Percentiles rank a stretch among this genome's conserved stretches.
phyloP scores from a whole-genome alignment of 2,113 vertebrate species.

The Leucosticte australis region DNA sequence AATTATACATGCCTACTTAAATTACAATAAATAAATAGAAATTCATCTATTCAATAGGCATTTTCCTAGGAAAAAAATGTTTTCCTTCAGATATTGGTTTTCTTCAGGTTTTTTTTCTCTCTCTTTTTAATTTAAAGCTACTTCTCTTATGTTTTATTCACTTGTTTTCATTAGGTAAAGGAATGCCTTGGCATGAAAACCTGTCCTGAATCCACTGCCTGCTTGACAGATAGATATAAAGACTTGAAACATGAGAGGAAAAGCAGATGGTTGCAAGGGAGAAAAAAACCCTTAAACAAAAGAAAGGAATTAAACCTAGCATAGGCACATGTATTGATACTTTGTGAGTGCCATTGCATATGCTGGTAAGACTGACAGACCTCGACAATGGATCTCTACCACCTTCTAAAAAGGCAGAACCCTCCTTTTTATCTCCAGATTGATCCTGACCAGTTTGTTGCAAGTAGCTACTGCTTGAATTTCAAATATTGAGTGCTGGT shows the following conservation, averaged over 20 bases:
- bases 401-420: not conserved
- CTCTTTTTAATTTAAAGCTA: constrained; percentile 69
- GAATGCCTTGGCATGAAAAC: constrained; percentile 64
- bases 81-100: constrained; percentile 34
- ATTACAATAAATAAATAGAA: constrained; percentile 24
- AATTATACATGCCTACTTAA: constrained; percentile 52
- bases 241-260: constrained; percentile 45
- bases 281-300: not conserved
- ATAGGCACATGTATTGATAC: not conserved
- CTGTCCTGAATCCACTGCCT: constrained; percentile 60
- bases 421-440: not conserved
- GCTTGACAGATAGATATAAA: constrained; percentile 56
- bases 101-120: constrained; percentile 26
- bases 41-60: constrained; percentile 26
- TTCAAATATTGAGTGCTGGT: constrained; percentile 10
- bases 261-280: constrained; percentile 15
- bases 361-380: not conserved
- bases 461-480: constrained; percentile 19
- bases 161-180: constrained; percentile 70
- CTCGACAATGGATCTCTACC: not conserved
- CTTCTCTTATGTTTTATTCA: constrained; percentile 70
- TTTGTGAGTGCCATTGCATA: not conserved
- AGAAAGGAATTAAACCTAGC: constrained; percentile 14
- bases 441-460: constrained; percentile 5
- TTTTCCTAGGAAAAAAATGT: not conserved